Evolutionary conservation across 2,888 invertebrate species (phyloP), one percentile per base, ranked within the genome.

Genomic region (Cenopis cana): DNA sequence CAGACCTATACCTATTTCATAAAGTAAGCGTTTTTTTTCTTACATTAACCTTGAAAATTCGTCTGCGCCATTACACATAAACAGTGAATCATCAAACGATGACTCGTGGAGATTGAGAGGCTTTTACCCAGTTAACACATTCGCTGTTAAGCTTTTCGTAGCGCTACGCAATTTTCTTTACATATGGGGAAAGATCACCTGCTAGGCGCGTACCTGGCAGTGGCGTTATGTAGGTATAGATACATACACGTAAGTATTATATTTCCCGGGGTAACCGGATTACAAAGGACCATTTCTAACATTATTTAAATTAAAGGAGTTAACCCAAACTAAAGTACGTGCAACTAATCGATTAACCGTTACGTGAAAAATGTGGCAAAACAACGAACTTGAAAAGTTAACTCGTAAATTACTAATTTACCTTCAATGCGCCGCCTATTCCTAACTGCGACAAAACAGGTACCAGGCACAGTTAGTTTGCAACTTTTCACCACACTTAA

Each of bases 401-500:
- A 49, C 24, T 60, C 64, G 17, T 67, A 67, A 66, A 66, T 49
- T 20, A 71, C 18, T 50, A 41, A 65, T 57, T 69, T 66, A 71
- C 71, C 71, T 71, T 67, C 66, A 55, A 71, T 50, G 66, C 66
- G 71, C n/a, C 59, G 64, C 55, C 46, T 66, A 66, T 49, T 29
- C 61, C 55, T 41, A 10, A 61, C 60, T 67, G 66, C 66, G 71
- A 36, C 60, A 60, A 66, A 71, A 52, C 66, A 55, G 64, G 52
- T 60, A 29, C 49, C n/a, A 33, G 54, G 24, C 60, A 59, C 64
- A 69, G 69, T 52, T 57, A 50, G 20, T 64, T 41, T 55, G 10
- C 49, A 70, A 70, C 70, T 70, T 60, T 66, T 46, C 65, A 65
- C 57, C 9, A 18, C 71, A 71, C 71, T 55, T n/a, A 60, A 59